Percentiles rank a stretch among this genome's conserved stretches.
phyloP scores from a whole-genome alignment of 2,888 invertebrate species.

The Callimorpha dominula region DNA sequence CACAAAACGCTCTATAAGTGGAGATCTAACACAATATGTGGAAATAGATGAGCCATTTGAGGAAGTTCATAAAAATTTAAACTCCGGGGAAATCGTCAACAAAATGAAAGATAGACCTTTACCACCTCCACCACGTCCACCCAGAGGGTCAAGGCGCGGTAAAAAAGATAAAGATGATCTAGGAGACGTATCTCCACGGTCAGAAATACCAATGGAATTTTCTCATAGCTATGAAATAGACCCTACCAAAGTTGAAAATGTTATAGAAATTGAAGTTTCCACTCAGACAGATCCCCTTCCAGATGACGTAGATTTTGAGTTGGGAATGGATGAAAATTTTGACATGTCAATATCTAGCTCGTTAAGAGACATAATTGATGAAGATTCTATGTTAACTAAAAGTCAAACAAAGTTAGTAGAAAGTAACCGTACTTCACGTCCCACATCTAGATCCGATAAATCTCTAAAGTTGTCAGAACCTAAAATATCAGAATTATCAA shows the following conservation, averaged over 20 bases:
- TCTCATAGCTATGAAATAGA: conserved; percentile 51
- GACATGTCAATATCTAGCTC: conserved; percentile 83
- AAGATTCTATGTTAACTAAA: conserved; percentile 84
- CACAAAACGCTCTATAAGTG: conserved; percentile 73
- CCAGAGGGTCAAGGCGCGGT: conserved; percentile 86
- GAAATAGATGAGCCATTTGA: conserved; percentile 88
- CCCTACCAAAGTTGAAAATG: conserved; percentile 63
- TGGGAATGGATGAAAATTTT: conserved; percentile 81
- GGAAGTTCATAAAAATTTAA: conserved; percentile 88
- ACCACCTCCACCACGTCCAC: conserved; percentile 95
- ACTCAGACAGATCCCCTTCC: conserved; percentile 95
- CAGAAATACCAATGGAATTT: conserved; percentile 50
- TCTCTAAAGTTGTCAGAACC: conserved; percentile 86
- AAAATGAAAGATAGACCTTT: conserved; percentile 95
- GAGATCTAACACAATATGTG: conserved; percentile 86
- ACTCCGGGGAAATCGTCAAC: conserved; percentile 91
- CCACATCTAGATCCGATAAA: conserved; percentile 86
- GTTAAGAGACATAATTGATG: conserved; percentile 79
- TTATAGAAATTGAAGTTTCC: conserved; percentile 91
- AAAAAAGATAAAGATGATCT: conserved; percentile 67
- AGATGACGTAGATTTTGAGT: conserved; percentile 91
- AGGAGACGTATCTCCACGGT: conserved; percentile 41
- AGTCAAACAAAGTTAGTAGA: conserved; percentile 83
- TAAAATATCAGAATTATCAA: conserved; percentile 85
- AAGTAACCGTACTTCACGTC: conserved; percentile 77